A percentile compares a stretch with the other conserved stretches of the same genome.
Conservation (phyloP, 2,888 invertebrate species). For the Homarus gammarus region DNA sequence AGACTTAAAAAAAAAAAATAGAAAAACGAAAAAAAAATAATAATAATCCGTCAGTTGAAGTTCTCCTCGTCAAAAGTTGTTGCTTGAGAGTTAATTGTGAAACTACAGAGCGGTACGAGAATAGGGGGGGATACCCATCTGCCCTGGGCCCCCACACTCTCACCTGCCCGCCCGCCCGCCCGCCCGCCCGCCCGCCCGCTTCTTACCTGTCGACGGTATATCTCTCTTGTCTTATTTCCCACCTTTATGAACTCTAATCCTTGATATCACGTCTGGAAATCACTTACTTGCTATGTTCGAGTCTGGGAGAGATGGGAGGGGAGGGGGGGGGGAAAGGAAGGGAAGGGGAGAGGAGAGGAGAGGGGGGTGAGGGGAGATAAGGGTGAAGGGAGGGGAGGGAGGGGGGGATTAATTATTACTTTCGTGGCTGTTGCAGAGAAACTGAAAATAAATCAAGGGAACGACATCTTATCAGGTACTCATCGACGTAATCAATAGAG, state of each 20-base stretch:
- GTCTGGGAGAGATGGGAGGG: not conserved
- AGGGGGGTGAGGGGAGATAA: no score
- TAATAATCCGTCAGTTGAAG: no score
- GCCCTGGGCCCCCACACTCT: not conserved
- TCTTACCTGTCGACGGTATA: conserved; percentile 2
- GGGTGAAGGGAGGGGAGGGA: not conserved
- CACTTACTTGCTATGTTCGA: not conserved
- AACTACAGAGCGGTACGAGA: not conserved
- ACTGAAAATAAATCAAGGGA: not conserved
- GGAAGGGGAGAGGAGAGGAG: not conserved
- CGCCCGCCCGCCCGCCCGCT: not conserved
- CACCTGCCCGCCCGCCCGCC: not conserved
- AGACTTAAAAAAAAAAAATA: no score
- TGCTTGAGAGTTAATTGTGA: not conserved
- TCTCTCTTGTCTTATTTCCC: not conserved
- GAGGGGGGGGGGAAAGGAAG: not conserved
- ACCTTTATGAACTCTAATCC: conserved; percentile 18
- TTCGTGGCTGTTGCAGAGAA: not conserved
- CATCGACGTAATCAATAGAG: not conserved
- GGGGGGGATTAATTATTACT: not conserved
- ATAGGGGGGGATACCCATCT: not conserved
- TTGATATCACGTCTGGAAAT: conserved; percentile 4
- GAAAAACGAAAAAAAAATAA: no score
- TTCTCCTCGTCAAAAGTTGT: no score
- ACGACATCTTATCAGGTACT: not conserved